Evolutionary conservation across 1,140 invertebrate genomes (phyloP).

Genomic region (Drosophila burlai): DNA sequence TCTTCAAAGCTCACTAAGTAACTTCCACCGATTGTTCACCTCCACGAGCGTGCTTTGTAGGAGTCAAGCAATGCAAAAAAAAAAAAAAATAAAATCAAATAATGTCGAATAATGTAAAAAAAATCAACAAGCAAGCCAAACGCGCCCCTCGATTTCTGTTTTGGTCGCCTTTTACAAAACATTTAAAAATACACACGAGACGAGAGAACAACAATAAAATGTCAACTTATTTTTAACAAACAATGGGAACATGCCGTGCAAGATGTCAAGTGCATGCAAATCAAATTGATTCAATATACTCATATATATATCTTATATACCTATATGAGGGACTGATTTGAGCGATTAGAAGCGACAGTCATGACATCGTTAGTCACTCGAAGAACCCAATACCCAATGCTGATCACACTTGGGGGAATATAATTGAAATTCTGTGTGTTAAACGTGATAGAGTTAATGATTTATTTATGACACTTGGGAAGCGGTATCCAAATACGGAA

Average conservation of each 20-base stretch:
- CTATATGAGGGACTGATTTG: constrained; percentile 6
- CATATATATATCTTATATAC: neutral
- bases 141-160: constrained; percentile 36
- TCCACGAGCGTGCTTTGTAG: neutral
- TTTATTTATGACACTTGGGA: constrained; percentile 33
- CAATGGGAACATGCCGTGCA: constrained; percentile 47
- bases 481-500: constrained; percentile 23
- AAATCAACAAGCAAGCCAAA: constrained; percentile 16
- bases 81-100: too few species aligned
- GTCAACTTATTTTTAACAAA: constrained; percentile 56
- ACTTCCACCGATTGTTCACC: neutral
- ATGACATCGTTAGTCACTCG: constrained; percentile 27
- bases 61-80: neutral
- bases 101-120: constrained; percentile 10
- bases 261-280: constrained; percentile 57
- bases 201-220: constrained; percentile 46
- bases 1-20: neutral
- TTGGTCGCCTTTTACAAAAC: constrained; percentile 30
- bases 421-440: constrained; percentile 23
- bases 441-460: constrained; percentile 31
- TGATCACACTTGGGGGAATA: constrained; percentile 13
- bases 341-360: constrained; percentile 24
- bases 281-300: constrained; percentile 19
- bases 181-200: constrained; percentile 45
- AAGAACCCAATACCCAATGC: constrained; percentile 24